Evolutionary conservation across 2,888 invertebrate genomes (phyloP).

Genomic region (Chrysolina americana): DNA sequence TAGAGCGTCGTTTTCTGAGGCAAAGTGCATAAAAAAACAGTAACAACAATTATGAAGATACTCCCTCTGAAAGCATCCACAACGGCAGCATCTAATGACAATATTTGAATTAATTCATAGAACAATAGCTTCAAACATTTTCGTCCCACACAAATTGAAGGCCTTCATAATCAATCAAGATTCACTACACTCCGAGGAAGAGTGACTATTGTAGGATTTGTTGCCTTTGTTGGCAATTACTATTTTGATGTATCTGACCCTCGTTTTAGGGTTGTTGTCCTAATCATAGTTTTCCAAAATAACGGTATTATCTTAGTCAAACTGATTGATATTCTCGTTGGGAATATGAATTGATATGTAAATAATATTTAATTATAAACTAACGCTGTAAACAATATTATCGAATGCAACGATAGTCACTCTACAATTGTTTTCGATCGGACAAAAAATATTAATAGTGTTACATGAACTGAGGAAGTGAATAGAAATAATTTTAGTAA

Average conservation of each 20-base stretch:
- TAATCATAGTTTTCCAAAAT: constrained; percentile 27
- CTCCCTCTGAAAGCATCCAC: no score
- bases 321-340: constrained; percentile 43
- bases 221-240: background rate
- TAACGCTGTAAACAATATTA: constrained; percentile 46
- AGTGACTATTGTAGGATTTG: no score
- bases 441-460: constrained; percentile 27
- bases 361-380: constrained; percentile 48
- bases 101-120: no score
- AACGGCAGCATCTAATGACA: no score
- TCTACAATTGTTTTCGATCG: constrained; percentile 24
- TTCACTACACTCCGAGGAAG: no score
- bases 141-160: no score
- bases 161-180: no score
- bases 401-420: constrained; percentile 30
- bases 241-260: background rate
- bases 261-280: constrained; percentile 21
- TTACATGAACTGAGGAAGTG: constrained; percentile 19
- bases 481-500: constrained; percentile 19
- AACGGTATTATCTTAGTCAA: constrained; percentile 44
- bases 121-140: no score
- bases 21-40: no score
- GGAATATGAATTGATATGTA: constrained; percentile 43
- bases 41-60: no score
- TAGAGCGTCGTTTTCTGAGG: no score